Percentiles rank a stretch among this genome's conserved stretches.
phyloP scores from a whole-genome alignment of 1,140 invertebrate species.

The Ooceraea biroi region DNA sequence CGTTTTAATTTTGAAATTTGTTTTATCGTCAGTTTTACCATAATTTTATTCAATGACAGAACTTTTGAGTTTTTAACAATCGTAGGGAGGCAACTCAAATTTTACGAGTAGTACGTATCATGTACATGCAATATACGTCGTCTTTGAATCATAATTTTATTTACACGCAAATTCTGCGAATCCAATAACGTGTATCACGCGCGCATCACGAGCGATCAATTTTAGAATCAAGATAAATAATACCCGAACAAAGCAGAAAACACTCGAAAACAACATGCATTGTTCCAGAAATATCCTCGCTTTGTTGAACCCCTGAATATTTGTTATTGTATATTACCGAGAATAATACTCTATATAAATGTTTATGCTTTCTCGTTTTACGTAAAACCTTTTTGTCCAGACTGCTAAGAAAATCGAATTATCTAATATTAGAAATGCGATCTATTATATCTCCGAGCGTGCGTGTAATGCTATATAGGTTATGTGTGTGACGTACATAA shows the following conservation, averaged over 20 bases:
- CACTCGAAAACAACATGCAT: background rate
- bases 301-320: background rate
- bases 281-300: background rate
- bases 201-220: background rate
- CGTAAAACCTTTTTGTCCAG: background rate
- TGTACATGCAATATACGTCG: too few species aligned
- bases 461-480: too few species aligned
- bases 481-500: too few species aligned
- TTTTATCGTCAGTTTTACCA: too few species aligned
- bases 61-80: too few species aligned
- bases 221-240: constrained; percentile 2
- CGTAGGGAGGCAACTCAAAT: too few species aligned
- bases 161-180: constrained; percentile 23
- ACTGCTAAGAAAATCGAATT: too few species aligned
- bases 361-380: background rate
- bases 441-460: too few species aligned
- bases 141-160: constrained; percentile 5
- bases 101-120: too few species aligned
- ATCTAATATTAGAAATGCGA: too few species aligned
- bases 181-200: background rate
- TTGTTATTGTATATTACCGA: background rate
- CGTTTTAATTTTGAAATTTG: too few species aligned
- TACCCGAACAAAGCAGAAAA: background rate
- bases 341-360: background rate
- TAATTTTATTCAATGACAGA: too few species aligned